A percentile compares a stretch with the other conserved stretches of the same genome.
These are phyloP conservation scores for Clistopyga incitator DNA, from an alignment of 2,888 invertebrate genomes.

Conservation along the genomic window DNA sequence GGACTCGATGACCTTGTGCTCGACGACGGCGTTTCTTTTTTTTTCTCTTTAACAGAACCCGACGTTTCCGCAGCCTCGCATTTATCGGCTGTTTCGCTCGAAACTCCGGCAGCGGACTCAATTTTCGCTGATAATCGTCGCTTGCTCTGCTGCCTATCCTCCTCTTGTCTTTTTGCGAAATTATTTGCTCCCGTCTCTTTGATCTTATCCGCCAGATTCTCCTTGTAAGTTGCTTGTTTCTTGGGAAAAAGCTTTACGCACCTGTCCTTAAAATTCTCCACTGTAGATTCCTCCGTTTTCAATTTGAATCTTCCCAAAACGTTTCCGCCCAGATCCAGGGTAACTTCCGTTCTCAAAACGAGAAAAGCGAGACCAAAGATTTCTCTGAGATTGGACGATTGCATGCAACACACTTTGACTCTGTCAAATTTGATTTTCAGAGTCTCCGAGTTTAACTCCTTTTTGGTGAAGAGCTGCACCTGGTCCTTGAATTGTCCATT, in stretches of 20 bases:
- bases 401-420: constrained; percentile 82
- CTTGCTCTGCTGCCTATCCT: constrained; percentile 70
- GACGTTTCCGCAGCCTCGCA: constrained; percentile 27
- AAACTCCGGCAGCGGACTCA: constrained; percentile 64
- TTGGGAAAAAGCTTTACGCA: constrained; percentile 71
- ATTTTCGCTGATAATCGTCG: constrained; percentile 76
- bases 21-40: neutral
- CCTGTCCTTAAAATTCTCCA: constrained; percentile 77
- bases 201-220: constrained; percentile 74
- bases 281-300: constrained; percentile 68
- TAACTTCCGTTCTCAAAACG: constrained; percentile 78
- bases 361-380: constrained; percentile 80
- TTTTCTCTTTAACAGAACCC: neutral
- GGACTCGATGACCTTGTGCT: constrained; percentile 33
- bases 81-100: constrained; percentile 29
- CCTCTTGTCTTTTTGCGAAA: constrained; percentile 76
- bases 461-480: constrained; percentile 81
- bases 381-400: constrained; percentile 80
- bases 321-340: constrained; percentile 77
- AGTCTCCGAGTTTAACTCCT: constrained; percentile 78
- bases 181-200: constrained; percentile 71
- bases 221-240: constrained; percentile 74
- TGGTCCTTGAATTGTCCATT: constrained; percentile 80
- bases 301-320: constrained; percentile 81
- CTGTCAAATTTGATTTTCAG: constrained; percentile 79